A percentile compares a stretch with the other conserved stretches of the same genome.
Conservation (phyloP, 2,113 vertebrate genomes). For the Oncorhynchus kisutch region DNA sequence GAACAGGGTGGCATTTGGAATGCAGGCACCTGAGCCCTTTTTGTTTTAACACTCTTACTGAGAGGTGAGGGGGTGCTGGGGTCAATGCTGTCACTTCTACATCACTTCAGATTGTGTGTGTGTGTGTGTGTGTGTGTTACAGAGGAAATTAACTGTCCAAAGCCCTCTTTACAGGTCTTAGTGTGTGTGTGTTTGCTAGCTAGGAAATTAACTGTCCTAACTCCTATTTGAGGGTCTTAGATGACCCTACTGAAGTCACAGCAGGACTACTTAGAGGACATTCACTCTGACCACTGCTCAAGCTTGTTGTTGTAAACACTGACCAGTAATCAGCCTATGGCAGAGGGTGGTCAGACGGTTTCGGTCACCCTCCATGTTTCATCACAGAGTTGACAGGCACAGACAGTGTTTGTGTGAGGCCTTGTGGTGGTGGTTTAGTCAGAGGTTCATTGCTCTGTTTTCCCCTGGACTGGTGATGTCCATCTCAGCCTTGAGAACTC, state of each 20-base stretch:
- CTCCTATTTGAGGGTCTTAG: constrained; percentile 32
- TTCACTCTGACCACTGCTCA: constrained; percentile 44
- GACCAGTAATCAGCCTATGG: constrained; percentile 64
- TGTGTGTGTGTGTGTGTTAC: no score
- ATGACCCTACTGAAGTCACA: constrained; percentile 29
- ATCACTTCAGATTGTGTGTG: constrained; percentile 11
- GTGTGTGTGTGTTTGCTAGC: no score
- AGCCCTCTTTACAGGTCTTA: no score
- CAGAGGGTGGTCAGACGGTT: constrained; percentile 54
- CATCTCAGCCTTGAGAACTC: no score
- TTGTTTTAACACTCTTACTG: constrained; percentile 54
- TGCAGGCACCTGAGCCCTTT: constrained; percentile 8
- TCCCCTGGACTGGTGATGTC: no score
- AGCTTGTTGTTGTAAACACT: constrained; percentile 57
- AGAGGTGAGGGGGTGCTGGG: constrained; percentile 25
- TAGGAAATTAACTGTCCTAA: background rate
- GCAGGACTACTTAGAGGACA: constrained; percentile 38
- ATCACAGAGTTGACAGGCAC: no score
- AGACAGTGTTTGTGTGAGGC: no score
- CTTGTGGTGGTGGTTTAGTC: no score
- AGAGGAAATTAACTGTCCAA: no score
- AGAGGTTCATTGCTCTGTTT: no score
- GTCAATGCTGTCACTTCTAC: constrained; percentile 30
- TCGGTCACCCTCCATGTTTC: no score
- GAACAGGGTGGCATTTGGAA: no score